Percentiles rank a stretch among this genome's conserved stretches.
These are phyloP conservation scores for Salvelinus alpinus DNA, from an alignment of 2,113 vertebrate species.

Conservation along the genomic window DNA sequence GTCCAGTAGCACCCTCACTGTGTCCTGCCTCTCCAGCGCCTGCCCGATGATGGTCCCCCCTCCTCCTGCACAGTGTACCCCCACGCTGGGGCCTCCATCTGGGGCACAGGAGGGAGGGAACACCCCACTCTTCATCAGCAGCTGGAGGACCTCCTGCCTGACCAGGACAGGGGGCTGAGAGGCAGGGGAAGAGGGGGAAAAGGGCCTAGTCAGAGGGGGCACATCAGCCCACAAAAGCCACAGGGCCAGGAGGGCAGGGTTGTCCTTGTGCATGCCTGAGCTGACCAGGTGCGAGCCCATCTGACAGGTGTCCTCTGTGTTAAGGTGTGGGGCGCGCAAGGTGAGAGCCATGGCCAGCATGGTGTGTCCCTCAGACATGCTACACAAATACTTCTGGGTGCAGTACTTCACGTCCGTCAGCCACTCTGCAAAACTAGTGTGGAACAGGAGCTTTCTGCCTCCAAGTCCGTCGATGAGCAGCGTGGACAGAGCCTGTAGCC, in stretches of 20 bases:
- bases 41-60: slow-evolving; percentile 34
- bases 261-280: slow-evolving; percentile 67
- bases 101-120: slow-evolving; percentile 37
- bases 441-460: slow-evolving; percentile 74
- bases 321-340: slow-evolving; percentile 54
- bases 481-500: slow-evolving; percentile 61
- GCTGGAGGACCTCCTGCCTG: slow-evolving; percentile 70
- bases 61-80: slow-evolving; percentile 40
- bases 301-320: slow-evolving; percentile 64
- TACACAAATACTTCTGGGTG: slow-evolving; percentile 80
- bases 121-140: slow-evolving; percentile 71
- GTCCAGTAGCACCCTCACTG: slow-evolving; percentile 64
- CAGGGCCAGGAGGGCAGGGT: slow-evolving; percentile 70
- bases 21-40: slow-evolving; percentile 53
- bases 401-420: slow-evolving; percentile 81
- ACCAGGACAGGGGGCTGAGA: slow-evolving; percentile 56
- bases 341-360: slow-evolving; percentile 78
- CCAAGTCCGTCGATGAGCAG: slow-evolving; percentile 66
- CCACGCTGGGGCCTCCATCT: slow-evolving; percentile 34
- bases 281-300: slow-evolving; percentile 71
- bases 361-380: slow-evolving; percentile 71
- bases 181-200: not conserved
- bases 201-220: slow-evolving; percentile 46
- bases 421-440: slow-evolving; percentile 82
- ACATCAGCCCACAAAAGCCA: slow-evolving; percentile 76